Conservation (phyloP, 2,888 invertebrate genomes). For the Elmis aenea region DNA sequence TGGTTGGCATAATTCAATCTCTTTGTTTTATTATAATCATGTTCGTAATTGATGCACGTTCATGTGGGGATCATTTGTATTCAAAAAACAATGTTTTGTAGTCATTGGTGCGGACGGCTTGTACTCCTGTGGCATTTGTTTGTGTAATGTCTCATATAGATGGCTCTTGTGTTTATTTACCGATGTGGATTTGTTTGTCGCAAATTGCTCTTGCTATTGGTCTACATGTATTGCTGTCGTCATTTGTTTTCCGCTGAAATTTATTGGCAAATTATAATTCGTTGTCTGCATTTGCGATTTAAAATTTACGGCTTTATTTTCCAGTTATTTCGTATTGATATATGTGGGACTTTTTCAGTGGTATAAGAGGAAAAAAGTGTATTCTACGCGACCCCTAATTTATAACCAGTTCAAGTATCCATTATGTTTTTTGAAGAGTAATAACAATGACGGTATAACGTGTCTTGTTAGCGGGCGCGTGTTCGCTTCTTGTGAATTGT, state of each 20-base stretch:
- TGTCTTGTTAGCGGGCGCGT: too few relatives aligned
- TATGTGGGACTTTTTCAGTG: too few relatives aligned
- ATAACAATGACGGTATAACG: too few relatives aligned
- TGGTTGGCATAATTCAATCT: slow-evolving; percentile 25
- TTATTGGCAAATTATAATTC: slow-evolving; percentile 45
- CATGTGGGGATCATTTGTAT: slow-evolving; percentile 14
- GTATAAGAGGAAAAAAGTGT: too few relatives aligned
- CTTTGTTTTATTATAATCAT: slow-evolving; percentile 31
- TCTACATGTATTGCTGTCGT: slow-evolving; percentile 47
- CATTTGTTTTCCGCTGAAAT: slow-evolving; percentile 44
- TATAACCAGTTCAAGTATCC: too few relatives aligned
- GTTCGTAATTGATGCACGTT: slow-evolving; percentile 21
- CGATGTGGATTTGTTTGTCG: slow-evolving; percentile 43
- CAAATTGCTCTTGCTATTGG: slow-evolving; percentile 47
- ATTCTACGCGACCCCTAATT: too few relatives aligned
- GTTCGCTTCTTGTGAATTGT: too few relatives aligned
- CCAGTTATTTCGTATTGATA: too few relatives aligned
- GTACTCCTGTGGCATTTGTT: slow-evolving; percentile 26
- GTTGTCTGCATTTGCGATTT: slow-evolving; percentile 40
- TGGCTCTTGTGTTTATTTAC: slow-evolving; percentile 32
- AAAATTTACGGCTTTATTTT: slow-evolving; percentile 35
- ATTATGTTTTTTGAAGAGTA: too few relatives aligned
- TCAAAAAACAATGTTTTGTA: slow-evolving; percentile 21
- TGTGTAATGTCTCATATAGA: slow-evolving; percentile 24
- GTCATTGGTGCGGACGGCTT: slow-evolving; percentile 14